Evolutionary conservation across 2,797 vertebrate genomes (phyloP).

Genomic region (Hoplostethus mediterraneus): DNA sequence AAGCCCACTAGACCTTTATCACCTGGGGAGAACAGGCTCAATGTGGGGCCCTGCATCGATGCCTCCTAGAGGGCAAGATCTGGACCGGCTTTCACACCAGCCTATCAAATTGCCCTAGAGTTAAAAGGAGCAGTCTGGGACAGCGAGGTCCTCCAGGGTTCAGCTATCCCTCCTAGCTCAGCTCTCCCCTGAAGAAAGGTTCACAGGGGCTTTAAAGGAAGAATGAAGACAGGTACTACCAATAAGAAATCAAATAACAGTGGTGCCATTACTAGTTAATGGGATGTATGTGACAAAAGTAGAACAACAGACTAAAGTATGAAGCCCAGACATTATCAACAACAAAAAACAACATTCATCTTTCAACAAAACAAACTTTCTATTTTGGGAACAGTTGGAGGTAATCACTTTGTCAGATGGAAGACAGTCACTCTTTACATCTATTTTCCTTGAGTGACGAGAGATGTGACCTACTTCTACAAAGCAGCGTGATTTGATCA

Average conservation of each 20-base stretch:
- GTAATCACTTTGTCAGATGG: neutral
- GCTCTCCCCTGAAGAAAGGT: neutral
- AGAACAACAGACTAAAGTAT: too few species aligned
- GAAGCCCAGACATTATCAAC: too few species aligned
- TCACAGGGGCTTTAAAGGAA: neutral
- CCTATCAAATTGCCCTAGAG: constrained; percentile 18
- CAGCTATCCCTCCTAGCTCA: constrained; percentile 3
- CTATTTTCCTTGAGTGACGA: constrained; percentile 13
- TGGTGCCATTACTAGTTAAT: neutral
- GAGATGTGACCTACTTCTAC: constrained; percentile 38
- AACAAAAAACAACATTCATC: too few species aligned
- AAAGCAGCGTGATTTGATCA: constrained; percentile 32
- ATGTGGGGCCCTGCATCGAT: constrained; percentile 40
- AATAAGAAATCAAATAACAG: constrained; percentile 9
- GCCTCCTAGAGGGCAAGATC: constrained; percentile 45
- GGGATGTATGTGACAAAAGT: too few species aligned
- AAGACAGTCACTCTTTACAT: constrained; percentile 26
- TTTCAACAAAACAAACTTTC: too few species aligned
- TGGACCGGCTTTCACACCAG: constrained; percentile 28
- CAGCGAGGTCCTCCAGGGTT: constrained; percentile 35
- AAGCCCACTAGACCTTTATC: constrained; percentile 73
- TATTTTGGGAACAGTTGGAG: too few species aligned
- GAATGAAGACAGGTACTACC: neutral
- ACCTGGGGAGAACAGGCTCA: constrained; percentile 58
- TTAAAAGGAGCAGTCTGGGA: constrained; percentile 25